Percentiles rank a stretch among this genome's conserved stretches.
Evolutionary conservation across 2,888 invertebrate species (phyloP).

Genomic region (Stenichneumon culpator): DNA sequence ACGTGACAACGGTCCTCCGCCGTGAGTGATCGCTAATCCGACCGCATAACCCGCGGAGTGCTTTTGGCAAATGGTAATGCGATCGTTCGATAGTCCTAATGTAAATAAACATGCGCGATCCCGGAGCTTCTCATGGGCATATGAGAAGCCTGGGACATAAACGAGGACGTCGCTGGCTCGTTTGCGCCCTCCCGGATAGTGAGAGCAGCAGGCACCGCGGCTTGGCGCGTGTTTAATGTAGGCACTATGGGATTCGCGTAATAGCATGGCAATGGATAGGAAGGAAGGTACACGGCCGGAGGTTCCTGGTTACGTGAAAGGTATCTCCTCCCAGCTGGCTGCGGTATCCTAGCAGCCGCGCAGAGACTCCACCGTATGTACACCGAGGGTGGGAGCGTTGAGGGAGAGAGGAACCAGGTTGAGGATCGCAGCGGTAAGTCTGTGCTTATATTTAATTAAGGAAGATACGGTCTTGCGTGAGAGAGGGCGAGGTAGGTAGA

Average conservation of each 20-base stretch:
- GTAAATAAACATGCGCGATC: constrained; percentile 62
- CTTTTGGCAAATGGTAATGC: constrained; percentile 64
- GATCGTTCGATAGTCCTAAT: constrained; percentile 67
- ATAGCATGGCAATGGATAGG: constrained; percentile 74
- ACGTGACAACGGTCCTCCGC: background rate
- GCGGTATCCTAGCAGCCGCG: constrained; percentile 6
- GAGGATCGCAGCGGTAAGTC: constrained; percentile 77
- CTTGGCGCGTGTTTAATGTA: constrained; percentile 64
- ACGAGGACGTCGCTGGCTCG: constrained; percentile 35
- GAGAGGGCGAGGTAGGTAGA: constrained; percentile 52
- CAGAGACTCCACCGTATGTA: constrained; percentile 10
- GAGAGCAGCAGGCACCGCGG: constrained; percentile 47
- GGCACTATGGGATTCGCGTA: constrained; percentile 69
- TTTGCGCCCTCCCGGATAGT: constrained; percentile 7
- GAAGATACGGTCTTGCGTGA: constrained; percentile 77
- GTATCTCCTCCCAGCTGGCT: constrained; percentile 23
- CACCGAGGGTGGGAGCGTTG: constrained; percentile 43
- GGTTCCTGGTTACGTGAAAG: background rate
- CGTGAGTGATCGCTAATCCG: constrained; percentile 55
- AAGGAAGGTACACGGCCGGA: constrained; percentile 23
- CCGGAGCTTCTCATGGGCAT: constrained; percentile 24
- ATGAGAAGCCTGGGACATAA: constrained; percentile 15
- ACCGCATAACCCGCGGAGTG: constrained; percentile 46
- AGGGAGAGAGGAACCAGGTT: constrained; percentile 60
- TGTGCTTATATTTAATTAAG: constrained; percentile 83